Conservation (phyloP, 2,797 vertebrate genomes). For the Thamnophis elegans region DNA sequence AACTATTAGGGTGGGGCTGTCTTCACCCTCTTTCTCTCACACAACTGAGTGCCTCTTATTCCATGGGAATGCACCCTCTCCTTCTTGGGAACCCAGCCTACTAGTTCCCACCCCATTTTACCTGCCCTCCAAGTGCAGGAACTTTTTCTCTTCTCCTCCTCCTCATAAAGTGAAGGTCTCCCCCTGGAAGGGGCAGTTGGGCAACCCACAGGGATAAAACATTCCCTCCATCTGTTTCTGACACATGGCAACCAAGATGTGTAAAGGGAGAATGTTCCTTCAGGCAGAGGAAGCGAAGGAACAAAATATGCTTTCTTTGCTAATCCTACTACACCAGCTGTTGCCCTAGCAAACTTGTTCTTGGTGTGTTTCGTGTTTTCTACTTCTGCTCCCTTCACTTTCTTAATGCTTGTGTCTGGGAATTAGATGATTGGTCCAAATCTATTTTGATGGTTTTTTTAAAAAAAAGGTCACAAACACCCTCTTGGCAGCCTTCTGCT, state of each 20-base stretch:
- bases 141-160: not conserved
- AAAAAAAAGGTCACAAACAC: not conserved
- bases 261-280: not conserved
- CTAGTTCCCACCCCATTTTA: not conserved
- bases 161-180: not conserved
- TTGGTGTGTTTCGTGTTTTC: not conserved
- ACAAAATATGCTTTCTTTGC: not conserved
- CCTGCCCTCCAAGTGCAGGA: not conserved
- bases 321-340: not conserved
- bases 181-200: not conserved
- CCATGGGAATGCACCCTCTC: not conserved
- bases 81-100: not conserved
- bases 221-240: no score
- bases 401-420: not conserved
- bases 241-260: no score
- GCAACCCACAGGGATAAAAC: not conserved
- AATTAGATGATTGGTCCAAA: not conserved
- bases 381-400: not conserved
- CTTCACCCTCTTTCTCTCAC: not conserved
- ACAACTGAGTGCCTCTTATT: not conserved
- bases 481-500: not conserved
- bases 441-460: accelerated
- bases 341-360: not conserved
- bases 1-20: not conserved
- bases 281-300: not conserved